phyloP scores from a whole-genome alignment of 2,888 invertebrate genomes.

The Pheosia gnoma region DNA sequence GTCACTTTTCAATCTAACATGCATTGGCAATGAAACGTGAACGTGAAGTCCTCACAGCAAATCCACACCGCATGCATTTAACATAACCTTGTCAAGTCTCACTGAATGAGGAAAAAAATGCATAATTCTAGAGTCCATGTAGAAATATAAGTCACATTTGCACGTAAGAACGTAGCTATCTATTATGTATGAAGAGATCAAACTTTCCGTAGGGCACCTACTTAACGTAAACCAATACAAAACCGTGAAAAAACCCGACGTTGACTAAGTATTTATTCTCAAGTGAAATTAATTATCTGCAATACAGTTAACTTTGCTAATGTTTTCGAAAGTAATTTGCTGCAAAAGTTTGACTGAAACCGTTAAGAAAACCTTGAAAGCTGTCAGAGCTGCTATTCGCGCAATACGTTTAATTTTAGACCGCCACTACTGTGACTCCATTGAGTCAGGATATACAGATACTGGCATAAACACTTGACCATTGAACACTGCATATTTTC shows the following conservation, averaged over 20 bases:
- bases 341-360: slow-evolving; percentile 5
- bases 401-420: slow-evolving; percentile 5
- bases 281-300: slow-evolving; percentile 6
- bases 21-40: background rate
- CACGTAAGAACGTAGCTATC: background rate
- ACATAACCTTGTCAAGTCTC: background rate
- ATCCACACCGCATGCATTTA: background rate
- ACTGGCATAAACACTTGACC: background rate
- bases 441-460: background rate
- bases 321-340: slow-evolving; percentile 7
- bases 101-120: slow-evolving; percentile 1
- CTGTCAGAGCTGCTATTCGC: slow-evolving; percentile 6
- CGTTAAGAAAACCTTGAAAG: slow-evolving; percentile 7
- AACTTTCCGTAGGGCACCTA: background rate
- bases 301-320: slow-evolving; percentile 5
- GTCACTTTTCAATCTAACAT: background rate
- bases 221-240: slow-evolving; percentile 3
- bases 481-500: background rate
- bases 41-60: background rate
- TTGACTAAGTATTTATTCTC: background rate
- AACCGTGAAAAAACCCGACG: slow-evolving; percentile 3
- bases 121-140: background rate
- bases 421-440: slow-evolving; percentile 2
- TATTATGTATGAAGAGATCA: background rate
- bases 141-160: background rate